A percentile compares a stretch with the other conserved stretches of the same genome.
Conservation (phyloP, 2,113 vertebrate species). For the Hemicordylus capensis region DNA sequence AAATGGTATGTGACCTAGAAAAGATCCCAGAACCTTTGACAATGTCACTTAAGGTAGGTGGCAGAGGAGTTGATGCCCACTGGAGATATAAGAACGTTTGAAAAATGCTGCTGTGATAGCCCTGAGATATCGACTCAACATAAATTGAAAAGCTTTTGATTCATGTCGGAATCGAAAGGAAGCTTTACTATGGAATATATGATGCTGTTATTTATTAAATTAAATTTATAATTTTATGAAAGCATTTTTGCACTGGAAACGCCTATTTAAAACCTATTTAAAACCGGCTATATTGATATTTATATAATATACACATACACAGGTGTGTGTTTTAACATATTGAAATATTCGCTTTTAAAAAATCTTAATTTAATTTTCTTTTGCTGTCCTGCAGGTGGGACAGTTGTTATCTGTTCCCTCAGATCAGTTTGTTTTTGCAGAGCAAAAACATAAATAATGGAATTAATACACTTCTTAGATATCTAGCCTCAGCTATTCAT, state of each 20-base stretch:
- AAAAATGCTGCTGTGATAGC: no score
- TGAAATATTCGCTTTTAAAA: no score
- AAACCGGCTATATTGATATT: constrained; percentile 48
- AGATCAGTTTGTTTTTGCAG: constrained; percentile 50
- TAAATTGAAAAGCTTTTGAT: no score
- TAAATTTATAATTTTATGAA: constrained; percentile 45
- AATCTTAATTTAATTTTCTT: not conserved
- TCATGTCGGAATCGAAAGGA: no score
- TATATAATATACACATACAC: not conserved
- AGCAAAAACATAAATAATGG: not conserved
- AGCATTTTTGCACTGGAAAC: not conserved
- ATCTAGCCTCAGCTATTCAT: not conserved
- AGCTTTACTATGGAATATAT: constrained; percentile 22
- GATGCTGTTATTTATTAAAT: constrained; percentile 63
- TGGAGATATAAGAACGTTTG: no score
- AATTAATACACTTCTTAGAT: no score
- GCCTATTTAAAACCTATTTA: constrained; percentile 69
- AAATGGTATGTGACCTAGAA: no score
- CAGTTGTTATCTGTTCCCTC: fast-evolving
- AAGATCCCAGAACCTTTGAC: no score
- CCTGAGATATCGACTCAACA: no score
- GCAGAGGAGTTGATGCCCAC: no score
- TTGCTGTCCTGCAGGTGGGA: constrained; percentile 25
- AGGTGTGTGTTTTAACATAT: not conserved
- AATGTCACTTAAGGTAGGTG: no score